Percentiles rank a stretch among this genome's conserved stretches.
Evolutionary conservation across 2,113 vertebrate species (phyloP).

Genomic region (Camelus bactrianus): DNA sequence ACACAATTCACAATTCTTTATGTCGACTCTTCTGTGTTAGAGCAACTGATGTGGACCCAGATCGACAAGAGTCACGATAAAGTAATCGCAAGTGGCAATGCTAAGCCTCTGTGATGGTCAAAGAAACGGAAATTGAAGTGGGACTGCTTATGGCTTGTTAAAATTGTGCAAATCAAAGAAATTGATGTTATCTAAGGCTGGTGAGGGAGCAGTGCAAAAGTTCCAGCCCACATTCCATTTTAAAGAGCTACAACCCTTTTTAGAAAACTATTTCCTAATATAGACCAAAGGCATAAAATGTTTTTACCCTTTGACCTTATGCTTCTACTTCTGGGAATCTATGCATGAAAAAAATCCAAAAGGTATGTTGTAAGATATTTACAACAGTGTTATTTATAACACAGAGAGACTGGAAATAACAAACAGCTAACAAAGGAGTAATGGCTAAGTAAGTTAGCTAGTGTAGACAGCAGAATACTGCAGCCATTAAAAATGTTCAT

Average conservation of each 20-base stretch:
- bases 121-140: conserved; percentile 24
- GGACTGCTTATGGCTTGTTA: not conserved
- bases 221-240: not conserved
- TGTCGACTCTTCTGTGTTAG: not conserved
- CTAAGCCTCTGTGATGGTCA: not conserved
- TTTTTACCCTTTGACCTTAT: conserved; percentile 25
- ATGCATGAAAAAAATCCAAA: conserved; percentile 34
- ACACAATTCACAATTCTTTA: not conserved
- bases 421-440: not conserved
- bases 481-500: not conserved
- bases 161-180: not conserved
- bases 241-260: not conserved
- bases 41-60: not conserved
- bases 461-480: not conserved
- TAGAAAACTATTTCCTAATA: conserved; percentile 33
- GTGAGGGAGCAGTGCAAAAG: not conserved
- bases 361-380: not conserved
- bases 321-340: conserved; percentile 51
- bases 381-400: conserved; percentile 38
- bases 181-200: not conserved
- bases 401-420: not conserved
- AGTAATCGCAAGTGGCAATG: not conserved
- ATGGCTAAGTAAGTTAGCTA: not conserved
- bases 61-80: not conserved
- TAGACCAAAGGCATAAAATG: conserved; percentile 49